Evolutionary conservation across 2,113 vertebrate species (phyloP).

Genomic region (Barnardius zonarius): DNA sequence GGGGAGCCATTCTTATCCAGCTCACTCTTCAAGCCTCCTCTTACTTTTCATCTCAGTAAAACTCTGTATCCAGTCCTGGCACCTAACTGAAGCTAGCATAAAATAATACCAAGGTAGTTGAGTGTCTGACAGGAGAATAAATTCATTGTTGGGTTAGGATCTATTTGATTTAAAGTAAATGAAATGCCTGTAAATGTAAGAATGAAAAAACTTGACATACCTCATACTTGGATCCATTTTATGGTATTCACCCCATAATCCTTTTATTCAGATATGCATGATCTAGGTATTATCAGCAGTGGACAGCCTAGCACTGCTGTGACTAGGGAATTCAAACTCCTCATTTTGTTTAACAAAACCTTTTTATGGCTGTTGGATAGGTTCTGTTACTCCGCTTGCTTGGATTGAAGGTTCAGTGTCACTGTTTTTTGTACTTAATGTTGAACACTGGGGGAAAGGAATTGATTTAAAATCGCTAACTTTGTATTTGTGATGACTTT

Average conservation of each 20-base stretch:
- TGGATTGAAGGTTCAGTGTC: background rate
- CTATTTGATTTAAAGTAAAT: constrained; percentile 24
- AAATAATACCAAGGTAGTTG: background rate
- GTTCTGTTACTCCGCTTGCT: background rate
- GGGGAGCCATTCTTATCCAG: background rate
- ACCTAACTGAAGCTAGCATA: background rate
- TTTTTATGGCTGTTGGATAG: background rate
- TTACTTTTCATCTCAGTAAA: background rate
- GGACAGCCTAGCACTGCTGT: background rate
- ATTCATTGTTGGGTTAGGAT: background rate
- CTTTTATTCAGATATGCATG: background rate
- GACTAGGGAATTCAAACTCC: background rate
- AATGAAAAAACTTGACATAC: background rate
- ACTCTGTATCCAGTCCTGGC: background rate
- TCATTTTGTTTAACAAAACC: background rate
- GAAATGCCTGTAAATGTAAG: background rate
- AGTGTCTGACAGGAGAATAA: background rate
- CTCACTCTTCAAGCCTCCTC: background rate
- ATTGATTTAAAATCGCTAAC: background rate
- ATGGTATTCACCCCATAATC: background rate
- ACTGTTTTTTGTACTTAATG: background rate
- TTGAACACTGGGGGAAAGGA: background rate
- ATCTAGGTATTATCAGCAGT: background rate
- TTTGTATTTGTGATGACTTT: background rate
- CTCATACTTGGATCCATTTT: background rate